Conservation (phyloP, 2,888 invertebrate genomes). For the Heteromyza rotundicornis region DNA sequence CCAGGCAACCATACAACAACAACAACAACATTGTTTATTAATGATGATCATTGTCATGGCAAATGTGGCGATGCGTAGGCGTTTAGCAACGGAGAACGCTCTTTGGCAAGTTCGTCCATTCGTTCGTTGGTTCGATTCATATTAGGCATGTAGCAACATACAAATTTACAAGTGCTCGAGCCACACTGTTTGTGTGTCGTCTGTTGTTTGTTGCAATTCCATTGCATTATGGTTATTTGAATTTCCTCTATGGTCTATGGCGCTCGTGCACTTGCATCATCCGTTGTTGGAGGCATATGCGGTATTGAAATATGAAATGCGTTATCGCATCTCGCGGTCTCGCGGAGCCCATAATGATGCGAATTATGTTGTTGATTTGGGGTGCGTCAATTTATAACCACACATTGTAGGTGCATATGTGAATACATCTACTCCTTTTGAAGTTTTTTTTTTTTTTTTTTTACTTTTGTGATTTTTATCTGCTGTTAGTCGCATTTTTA, state of each 20-base stretch:
- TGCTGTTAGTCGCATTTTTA: not conserved
- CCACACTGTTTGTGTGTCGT: not conserved
- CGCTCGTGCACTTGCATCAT: not conserved
- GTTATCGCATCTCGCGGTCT: not conserved
- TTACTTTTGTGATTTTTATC: not conserved
- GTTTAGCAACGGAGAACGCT: conserved; percentile 14
- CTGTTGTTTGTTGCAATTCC: not conserved
- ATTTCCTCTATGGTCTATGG: not conserved
- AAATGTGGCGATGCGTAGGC: conserved; percentile 30
- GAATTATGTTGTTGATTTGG: conserved; percentile 49
- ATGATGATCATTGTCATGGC: conserved; percentile 54
- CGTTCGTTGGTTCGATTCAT: conserved; percentile 43
- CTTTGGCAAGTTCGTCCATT: conserved; percentile 10
- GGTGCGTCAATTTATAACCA: conserved; percentile 54
- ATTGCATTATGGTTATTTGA: no score
- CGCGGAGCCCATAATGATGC: not conserved
- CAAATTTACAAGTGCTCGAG: conserved; percentile 49
- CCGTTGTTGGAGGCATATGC: not conserved
- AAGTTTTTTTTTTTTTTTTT: conserved; percentile 31
- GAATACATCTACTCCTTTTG: no score
- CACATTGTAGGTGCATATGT: no score
- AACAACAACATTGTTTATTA: conserved; percentile 33
- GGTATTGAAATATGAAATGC: not conserved
- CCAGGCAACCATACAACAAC: conserved; percentile 22
- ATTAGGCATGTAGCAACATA: conserved; percentile 53